Base-by-base conservation (phyloP, 2,888 invertebrate species). In the Zygothrica quintamaculata region DNA sequence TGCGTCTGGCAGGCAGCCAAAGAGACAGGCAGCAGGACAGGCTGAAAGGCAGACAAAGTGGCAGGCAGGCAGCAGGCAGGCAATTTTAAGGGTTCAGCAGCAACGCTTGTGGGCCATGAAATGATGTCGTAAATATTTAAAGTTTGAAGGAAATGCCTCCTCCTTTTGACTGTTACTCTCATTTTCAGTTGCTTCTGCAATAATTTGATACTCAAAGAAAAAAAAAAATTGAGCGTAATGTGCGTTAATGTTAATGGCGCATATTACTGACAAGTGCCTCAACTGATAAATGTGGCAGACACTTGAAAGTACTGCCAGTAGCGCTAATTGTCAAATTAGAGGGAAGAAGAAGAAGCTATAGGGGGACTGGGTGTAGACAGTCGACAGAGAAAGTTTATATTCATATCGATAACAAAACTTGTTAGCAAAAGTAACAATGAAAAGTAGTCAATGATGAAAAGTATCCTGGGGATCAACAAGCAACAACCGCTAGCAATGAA, bases 191-290 rank as follows among this genome's bases (percentile, higher is more conserved):
- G 42, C 48, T 34, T 36, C 22, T 55, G 66, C 70, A 78, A 82
- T 76, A 79, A 85, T 79, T 87, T 78, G 60, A 66, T 70, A 77
- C 82, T 79, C 58, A 68, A 76, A n/a, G n/a, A n/a, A n/a, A n/a
- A n/a, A n/a, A n/a, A n/a, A 82, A 85, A 87, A 68, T 84, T 65
- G 64, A 69, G 80, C 84, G 61, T 82, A 81, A 87, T 88, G 82
- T 88, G 84, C 76, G 73, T 79, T 87, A 87, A 88, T 86, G 88
- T 81, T 87, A 87, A 88, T 88, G 86, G 79, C 79, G 84, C 88
- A 88, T 84, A 88, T 88, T 88, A 82, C 79, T 78, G 85, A 85
- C 87, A 82, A 82, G 87, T 86, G 78, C 61, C 76, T n/a, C 48
- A 53, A 34, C 61, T 86, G 64, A 73, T 79, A 60, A 78, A 78